A percentile compares a stretch with the other conserved stretches of the same genome.
Evolutionary conservation across 2,113 vertebrate genomes (phyloP).

Genomic region (Protobothrops mucrosquamatus): DNA sequence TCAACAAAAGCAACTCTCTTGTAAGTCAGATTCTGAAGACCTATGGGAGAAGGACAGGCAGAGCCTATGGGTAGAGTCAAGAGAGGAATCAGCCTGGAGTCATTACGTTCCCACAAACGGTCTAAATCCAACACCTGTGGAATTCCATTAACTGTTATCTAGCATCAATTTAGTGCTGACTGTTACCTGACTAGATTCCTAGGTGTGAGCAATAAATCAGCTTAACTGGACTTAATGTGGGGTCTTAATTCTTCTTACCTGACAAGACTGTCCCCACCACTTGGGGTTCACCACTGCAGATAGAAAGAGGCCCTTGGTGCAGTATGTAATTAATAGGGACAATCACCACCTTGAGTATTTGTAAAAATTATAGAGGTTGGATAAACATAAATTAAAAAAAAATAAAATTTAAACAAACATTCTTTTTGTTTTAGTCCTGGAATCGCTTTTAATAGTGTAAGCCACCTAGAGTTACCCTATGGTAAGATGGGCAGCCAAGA

Average conservation of each 20-base stretch:
- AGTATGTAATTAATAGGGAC: not conserved
- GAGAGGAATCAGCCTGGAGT: not conserved
- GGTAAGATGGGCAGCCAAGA: not conserved
- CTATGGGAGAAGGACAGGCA: too few relatives aligned
- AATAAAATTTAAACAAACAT: not conserved
- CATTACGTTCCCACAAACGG: not conserved
- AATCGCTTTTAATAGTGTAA: not conserved
- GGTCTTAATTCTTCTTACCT: not conserved
- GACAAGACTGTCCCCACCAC: not conserved
- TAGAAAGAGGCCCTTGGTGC: not conserved
- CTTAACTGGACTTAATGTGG: not conserved
- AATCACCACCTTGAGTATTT: not conserved
- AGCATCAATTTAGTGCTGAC: not conserved
- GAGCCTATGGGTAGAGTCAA: not conserved
- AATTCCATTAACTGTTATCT: not conserved
- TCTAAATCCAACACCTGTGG: too few relatives aligned
- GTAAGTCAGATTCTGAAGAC: not conserved
- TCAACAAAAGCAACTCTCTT: not conserved
- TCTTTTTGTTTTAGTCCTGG: not conserved
- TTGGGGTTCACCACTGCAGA: not conserved
- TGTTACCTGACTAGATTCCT: not conserved
- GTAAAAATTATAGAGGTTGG: not conserved
- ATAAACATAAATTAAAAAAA: not conserved
- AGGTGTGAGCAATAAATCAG: too few relatives aligned
- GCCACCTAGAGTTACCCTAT: not conserved